Evolutionary conservation across 2,797 vertebrate genomes (phyloP).

Genomic region (Melanotaenia boesemani): DNA sequence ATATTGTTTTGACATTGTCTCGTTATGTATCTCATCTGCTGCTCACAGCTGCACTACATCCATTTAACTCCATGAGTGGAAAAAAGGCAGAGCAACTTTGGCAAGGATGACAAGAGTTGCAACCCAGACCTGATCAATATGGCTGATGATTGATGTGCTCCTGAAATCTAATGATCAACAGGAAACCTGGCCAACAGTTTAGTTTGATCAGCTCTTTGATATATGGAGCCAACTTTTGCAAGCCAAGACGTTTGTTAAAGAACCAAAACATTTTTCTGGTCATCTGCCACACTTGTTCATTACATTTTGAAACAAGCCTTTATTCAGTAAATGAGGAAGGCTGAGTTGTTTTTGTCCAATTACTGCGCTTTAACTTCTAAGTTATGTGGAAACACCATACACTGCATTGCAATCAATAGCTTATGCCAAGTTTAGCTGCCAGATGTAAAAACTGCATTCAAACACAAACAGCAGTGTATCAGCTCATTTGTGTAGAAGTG

Average conservation of each 20-base stretch:
- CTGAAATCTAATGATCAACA: conserved; percentile 58
- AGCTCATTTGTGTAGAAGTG: conserved; percentile 11
- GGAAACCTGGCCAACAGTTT: conserved; percentile 29
- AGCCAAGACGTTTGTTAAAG: conserved; percentile 39
- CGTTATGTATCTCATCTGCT: conserved; percentile 18
- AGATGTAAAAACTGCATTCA: background rate
- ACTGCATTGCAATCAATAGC: conserved; percentile 40
- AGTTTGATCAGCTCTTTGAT: conserved; percentile 52
- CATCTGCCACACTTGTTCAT: conserved; percentile 8
- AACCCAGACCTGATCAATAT: conserved; percentile 56
- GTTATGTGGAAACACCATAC: conserved; percentile 20
- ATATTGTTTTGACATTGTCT: conserved; percentile 3
- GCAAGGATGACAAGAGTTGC: conserved; percentile 19
- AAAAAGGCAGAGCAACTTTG: conserved; percentile 29
- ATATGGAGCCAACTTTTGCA: conserved; percentile 36
- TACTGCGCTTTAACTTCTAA: conserved; percentile 22
- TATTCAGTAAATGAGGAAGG: conserved; percentile 21
- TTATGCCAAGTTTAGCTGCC: conserved; percentile 3
- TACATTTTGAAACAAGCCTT: conserved; percentile 28
- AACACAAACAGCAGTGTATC: conserved; percentile 9
- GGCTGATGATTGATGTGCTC: conserved; percentile 67
- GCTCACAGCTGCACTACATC: background rate
- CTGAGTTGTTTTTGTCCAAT: conserved; percentile 32
- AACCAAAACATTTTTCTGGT: conserved; percentile 28
- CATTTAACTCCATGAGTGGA: conserved; percentile 14